Conservation (phyloP, 2,797 vertebrate genomes). For the Cheirogaleus major region DNA sequence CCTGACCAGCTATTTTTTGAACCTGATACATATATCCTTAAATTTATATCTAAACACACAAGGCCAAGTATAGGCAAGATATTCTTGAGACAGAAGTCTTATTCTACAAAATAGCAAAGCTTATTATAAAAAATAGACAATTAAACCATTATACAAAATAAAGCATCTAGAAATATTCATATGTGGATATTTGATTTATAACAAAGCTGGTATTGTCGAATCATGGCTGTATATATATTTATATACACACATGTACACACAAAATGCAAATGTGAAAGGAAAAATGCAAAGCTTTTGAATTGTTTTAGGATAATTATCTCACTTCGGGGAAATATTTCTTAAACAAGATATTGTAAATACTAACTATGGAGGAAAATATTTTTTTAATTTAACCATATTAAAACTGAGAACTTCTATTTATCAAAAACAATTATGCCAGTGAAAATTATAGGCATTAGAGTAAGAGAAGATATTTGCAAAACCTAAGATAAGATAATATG, state of each 20-base stretch:
- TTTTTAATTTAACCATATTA: background rate
- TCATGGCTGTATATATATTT: background rate
- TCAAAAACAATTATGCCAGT: background rate
- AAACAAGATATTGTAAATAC: background rate
- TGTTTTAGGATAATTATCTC: background rate
- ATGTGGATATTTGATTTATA: background rate
- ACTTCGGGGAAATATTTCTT: background rate
- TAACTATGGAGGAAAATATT: background rate
- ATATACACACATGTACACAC: background rate
- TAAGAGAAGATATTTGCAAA: background rate
- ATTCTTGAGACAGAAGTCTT: background rate
- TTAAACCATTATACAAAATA: background rate
- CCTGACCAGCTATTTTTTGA: background rate
- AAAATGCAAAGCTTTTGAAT: background rate
- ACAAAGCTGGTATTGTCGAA: background rate
- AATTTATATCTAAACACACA: background rate
- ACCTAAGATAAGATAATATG: background rate
- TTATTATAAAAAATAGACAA: background rate
- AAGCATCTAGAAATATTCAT: background rate
- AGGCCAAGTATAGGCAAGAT: background rate
- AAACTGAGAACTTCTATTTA: background rate
- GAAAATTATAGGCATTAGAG: background rate
- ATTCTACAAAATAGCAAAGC: background rate
- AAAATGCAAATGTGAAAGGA: background rate
- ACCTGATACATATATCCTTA: background rate